Conservation (phyloP, 2,113 vertebrate genomes). For the Tragelaphus imberbis region DNA sequence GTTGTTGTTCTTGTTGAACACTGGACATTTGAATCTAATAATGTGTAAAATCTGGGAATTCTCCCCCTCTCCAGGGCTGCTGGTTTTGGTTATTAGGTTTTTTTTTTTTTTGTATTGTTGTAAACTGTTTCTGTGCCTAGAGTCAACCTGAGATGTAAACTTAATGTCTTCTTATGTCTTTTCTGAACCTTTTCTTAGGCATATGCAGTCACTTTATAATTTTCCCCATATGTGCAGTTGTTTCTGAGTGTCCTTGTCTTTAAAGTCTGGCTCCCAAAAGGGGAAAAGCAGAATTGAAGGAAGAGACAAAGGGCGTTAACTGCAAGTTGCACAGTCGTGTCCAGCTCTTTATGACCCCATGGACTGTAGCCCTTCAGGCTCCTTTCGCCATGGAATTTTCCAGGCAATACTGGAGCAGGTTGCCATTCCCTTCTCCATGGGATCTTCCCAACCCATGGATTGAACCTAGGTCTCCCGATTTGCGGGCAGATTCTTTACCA, state of each 20-base stretch:
- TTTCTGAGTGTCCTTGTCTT: neutral
- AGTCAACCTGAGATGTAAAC: neutral
- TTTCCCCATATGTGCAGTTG: neutral
- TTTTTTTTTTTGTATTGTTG: neutral
- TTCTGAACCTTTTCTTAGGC: neutral
- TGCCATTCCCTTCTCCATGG: neutral
- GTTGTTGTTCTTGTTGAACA: neutral
- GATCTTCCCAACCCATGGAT: neutral
- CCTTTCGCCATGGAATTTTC: neutral
- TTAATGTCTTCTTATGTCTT: neutral
- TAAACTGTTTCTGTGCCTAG: neutral
- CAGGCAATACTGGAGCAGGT: neutral
- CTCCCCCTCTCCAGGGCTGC: neutral
- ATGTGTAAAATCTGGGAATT: neutral
- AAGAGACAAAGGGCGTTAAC: neutral
- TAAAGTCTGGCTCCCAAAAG: neutral
- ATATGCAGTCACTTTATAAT: neutral
- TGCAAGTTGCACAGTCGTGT: neutral
- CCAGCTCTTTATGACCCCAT: neutral
- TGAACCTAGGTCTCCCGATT: fast-evolving
- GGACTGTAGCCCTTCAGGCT: neutral
- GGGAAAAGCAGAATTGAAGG: neutral
- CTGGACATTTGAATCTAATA: neutral
- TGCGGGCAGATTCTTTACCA: neutral
- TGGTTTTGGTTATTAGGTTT: neutral